phyloP scores from a whole-genome alignment of 1,140 invertebrate genomes.

The Halesus radiatus region DNA sequence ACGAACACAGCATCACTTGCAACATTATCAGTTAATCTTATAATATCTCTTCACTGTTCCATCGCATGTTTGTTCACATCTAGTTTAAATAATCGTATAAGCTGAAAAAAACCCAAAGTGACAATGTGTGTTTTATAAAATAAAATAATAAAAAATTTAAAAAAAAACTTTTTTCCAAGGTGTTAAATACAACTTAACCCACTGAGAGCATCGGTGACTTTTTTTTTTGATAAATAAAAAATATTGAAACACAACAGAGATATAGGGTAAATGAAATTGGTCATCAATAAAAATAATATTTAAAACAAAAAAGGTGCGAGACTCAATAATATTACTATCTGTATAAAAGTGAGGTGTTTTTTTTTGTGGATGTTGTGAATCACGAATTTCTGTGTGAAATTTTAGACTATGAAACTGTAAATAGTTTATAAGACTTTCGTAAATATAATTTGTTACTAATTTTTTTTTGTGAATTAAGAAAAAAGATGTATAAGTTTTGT shows the following conservation, averaged over 20 bases:
- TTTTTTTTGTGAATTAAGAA: too few relatives aligned
- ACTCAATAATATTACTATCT: not conserved
- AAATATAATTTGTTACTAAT: not conserved
- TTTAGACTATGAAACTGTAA: slow-evolving; percentile 16
- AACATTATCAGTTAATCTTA: slow-evolving; percentile 66
- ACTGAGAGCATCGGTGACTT: too few relatives aligned
- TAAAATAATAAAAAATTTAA: too few relatives aligned
- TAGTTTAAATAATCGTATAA: slow-evolving; percentile 64
- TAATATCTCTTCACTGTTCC: slow-evolving; percentile 68
- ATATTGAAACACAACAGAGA: too few relatives aligned
- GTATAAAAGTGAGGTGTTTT: slow-evolving; percentile 7
- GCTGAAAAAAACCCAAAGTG: slow-evolving; percentile 63
- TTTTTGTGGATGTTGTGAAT: not conserved
- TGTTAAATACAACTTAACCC: too few relatives aligned
- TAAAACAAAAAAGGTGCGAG: too few relatives aligned
- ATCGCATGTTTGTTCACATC: slow-evolving; percentile 66
- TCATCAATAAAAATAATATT: too few relatives aligned
- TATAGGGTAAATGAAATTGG: too few relatives aligned
- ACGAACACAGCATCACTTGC: slow-evolving; percentile 68
- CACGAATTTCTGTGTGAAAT: not conserved
- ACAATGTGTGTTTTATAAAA: too few relatives aligned
- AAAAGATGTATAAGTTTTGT: too few relatives aligned
- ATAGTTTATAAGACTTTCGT: slow-evolving; percentile 4
- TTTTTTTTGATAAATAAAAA: too few relatives aligned
- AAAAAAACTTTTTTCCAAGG: too few relatives aligned